phyloP scores from a whole-genome alignment of 2,113 vertebrate species.

The Noturus placidus region DNA sequence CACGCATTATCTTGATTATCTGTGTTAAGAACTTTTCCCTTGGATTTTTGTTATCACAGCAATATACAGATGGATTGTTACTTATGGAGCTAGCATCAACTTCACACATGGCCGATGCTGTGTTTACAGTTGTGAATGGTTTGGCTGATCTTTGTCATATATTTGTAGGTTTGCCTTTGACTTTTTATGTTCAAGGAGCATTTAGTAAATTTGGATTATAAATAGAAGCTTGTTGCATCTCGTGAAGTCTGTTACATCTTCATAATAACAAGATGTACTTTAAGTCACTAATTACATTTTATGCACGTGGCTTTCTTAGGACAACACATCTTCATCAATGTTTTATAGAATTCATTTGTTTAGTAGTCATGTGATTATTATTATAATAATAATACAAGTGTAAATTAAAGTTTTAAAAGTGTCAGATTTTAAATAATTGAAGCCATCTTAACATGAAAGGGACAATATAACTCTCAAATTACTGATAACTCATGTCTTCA shows the following conservation, averaged over 20 bases:
- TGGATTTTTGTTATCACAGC: not conserved
- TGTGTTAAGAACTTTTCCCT: not conserved
- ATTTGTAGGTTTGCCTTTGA: not conserved
- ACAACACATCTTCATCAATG: not conserved
- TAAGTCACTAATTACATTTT: conserved; percentile 12
- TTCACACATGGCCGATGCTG: not conserved
- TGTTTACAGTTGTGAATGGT: not conserved
- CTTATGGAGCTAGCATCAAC: not conserved
- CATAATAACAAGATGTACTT: not conserved
- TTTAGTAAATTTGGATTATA: not conserved
- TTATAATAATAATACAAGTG: no score
- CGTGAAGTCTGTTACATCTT: conserved; percentile 20
- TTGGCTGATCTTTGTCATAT: conserved; percentile 19
- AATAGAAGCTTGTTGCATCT: conserved; percentile 21
- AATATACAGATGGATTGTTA: not conserved
- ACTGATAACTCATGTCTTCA: not conserved
- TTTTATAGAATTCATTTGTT: not conserved
- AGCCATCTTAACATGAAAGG: not conserved
- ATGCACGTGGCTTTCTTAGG: conserved; percentile 7
- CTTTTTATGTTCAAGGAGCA: not conserved
- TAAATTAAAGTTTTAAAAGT: not conserved
- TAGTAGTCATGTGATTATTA: not conserved
- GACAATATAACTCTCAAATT: not conserved
- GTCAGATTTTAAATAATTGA: not conserved
- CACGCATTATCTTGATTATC: not conserved